phyloP scores from a whole-genome alignment of 53 echinoderm and acorn worm genomes.

The Temnopleurus reevesii region DNA sequence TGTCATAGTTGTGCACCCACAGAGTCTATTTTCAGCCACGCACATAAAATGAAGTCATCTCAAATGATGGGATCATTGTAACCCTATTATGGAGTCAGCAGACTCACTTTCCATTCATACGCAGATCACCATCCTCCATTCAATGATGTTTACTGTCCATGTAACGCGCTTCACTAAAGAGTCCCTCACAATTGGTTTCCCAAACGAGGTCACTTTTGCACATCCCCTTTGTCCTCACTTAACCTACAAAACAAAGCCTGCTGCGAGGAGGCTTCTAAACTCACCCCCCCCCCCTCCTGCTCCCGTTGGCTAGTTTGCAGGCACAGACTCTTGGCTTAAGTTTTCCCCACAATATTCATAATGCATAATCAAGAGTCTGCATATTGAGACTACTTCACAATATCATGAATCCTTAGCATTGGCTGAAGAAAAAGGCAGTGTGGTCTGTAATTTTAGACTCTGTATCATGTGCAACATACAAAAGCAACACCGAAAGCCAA shows the following conservation, averaged over 20 bases:
- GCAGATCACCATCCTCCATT: background rate
- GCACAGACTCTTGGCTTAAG: too few species aligned
- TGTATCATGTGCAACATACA: too few species aligned
- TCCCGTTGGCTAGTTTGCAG: too few species aligned
- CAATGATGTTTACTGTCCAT: background rate
- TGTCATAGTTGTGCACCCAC: too few species aligned
- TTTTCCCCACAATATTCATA: too few species aligned
- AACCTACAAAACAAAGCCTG: background rate
- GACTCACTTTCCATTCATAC: background rate
- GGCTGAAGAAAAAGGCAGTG: too few species aligned
- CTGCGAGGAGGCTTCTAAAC: background rate
- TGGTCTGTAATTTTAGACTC: too few species aligned
- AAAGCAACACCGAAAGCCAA: too few species aligned
- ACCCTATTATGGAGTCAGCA: background rate
- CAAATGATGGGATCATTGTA: background rate
- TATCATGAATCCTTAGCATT: too few species aligned
- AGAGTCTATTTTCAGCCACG: background rate
- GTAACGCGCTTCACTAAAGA: background rate
- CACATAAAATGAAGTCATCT: background rate
- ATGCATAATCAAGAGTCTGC: too few species aligned
- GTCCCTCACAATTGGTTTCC: background rate
- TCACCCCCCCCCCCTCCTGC: background rate
- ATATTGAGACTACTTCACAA: too few species aligned
- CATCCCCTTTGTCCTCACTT: background rate
- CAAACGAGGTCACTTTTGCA: background rate